phyloP scores from a whole-genome alignment of 2,888 invertebrate species.

The Esperia sulphurella region DNA sequence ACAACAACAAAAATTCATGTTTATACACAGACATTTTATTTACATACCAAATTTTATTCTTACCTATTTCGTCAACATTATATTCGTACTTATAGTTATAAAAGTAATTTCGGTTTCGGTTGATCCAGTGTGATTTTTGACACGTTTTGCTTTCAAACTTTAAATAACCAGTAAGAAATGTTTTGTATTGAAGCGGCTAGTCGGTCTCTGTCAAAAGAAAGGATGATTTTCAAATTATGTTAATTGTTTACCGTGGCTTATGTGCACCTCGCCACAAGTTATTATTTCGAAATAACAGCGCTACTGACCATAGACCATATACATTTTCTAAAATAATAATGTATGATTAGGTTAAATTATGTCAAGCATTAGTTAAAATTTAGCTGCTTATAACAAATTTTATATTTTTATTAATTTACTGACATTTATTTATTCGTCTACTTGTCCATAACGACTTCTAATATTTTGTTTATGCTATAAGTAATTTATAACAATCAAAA shows the following conservation, averaged over 20 bases:
- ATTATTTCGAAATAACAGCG: slow-evolving; percentile 45
- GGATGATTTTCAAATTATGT: slow-evolving; percentile 53
- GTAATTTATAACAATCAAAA: too few relatives aligned
- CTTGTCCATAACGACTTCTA: too few relatives aligned
- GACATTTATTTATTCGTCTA: too few relatives aligned
- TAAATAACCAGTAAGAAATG: slow-evolving; percentile 6
- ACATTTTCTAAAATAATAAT: background rate
- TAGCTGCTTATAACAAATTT: too few relatives aligned
- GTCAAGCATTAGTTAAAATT: too few relatives aligned
- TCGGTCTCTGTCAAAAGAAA: slow-evolving; percentile 49
- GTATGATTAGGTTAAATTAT: too few relatives aligned
- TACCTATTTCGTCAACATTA: background rate
- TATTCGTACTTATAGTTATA: too few relatives aligned
- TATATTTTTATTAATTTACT: too few relatives aligned
- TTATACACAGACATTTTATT: too few relatives aligned
- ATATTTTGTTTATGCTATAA: too few relatives aligned
- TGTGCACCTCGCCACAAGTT: slow-evolving; percentile 59
- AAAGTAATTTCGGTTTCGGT: background rate
- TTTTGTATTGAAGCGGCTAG: slow-evolving; percentile 15
- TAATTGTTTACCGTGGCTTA: slow-evolving; percentile 75
- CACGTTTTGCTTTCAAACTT: slow-evolving; percentile 3
- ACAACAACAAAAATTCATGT: too few relatives aligned
- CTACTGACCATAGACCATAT: slow-evolving; percentile 35
- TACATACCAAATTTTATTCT: background rate
- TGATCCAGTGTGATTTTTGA: background rate